These are phyloP conservation scores for Podiceps cristatus DNA, from an alignment of 2,113 vertebrate species.

Conservation along the genomic window DNA sequence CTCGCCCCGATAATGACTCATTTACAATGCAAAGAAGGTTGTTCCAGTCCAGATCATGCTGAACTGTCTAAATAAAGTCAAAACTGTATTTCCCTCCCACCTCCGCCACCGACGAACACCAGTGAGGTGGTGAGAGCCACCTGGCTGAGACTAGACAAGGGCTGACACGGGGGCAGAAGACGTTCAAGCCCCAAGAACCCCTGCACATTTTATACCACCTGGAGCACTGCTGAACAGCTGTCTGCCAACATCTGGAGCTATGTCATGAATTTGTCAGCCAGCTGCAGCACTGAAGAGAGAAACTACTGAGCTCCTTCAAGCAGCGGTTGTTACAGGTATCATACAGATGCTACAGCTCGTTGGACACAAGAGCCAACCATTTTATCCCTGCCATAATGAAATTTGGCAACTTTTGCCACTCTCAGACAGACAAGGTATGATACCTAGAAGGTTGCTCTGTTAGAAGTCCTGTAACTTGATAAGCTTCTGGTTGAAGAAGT, in stretches of 20 bases:
- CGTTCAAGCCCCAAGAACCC: neutral
- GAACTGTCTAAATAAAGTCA: neutral
- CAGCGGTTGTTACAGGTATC: neutral
- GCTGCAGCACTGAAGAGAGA: neutral
- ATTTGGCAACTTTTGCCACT: neutral
- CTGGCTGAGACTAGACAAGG: neutral
- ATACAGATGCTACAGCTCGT: fast-evolving
- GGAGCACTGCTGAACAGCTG: neutral
- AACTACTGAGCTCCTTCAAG: fast-evolving
- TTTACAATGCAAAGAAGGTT: neutral
- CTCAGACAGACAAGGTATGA: neutral
- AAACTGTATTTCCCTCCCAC: neutral
- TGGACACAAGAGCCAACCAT: neutral
- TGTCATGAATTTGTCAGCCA: neutral
- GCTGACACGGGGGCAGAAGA: neutral
- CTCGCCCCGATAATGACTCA: fast-evolving
- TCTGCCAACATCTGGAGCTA: neutral
- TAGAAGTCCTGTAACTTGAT: neutral
- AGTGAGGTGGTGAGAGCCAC: neutral
- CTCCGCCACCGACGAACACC: neutral
- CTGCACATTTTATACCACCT: neutral
- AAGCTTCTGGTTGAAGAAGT: neutral
- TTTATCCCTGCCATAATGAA: neutral
- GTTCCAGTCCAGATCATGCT: neutral
- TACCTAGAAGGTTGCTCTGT: neutral